These are phyloP conservation scores for Melanotaenia pygmaea DNA, from an alignment of 2,797 vertebrate species.

Conservation along the genomic window DNA sequence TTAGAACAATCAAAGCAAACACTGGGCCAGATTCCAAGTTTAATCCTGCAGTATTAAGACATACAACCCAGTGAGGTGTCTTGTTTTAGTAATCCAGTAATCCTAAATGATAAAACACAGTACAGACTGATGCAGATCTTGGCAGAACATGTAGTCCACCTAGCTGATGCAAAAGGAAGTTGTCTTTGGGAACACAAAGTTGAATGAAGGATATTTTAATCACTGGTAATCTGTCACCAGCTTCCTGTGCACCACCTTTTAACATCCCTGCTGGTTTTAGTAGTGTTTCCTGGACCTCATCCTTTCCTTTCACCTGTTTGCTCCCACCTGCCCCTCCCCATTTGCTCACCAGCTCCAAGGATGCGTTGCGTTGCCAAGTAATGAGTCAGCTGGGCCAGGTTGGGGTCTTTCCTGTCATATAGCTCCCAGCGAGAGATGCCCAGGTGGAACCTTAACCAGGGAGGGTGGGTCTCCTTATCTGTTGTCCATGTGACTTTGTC, in stretches of 20 bases:
- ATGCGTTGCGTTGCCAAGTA: conserved; percentile 83
- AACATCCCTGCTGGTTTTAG: background rate
- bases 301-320: background rate
- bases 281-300: background rate
- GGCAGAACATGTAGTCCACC: background rate
- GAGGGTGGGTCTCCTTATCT: conserved; percentile 77
- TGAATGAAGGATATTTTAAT: conserved; percentile 8
- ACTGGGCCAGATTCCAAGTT: conserved; percentile 9
- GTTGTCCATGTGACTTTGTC: conserved; percentile 74
- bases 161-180: background rate
- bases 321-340: background rate
- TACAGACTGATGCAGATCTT: conserved; percentile 1
- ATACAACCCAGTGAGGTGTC: background rate
- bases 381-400: conserved; percentile 67
- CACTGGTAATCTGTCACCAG: background rate
- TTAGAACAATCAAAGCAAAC: background rate
- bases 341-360: conserved; percentile 77
- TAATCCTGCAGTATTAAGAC: conserved; percentile 9
- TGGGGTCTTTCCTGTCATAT: conserved; percentile 82
- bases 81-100: background rate
- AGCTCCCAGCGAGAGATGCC: conserved; percentile 87
- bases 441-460: conserved; percentile 87
- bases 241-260: background rate
- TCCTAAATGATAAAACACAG: background rate
- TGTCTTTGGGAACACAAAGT: conserved; percentile 13